Conservation (phyloP, 2,888 invertebrate genomes). For the Drosophila mettleri region DNA sequence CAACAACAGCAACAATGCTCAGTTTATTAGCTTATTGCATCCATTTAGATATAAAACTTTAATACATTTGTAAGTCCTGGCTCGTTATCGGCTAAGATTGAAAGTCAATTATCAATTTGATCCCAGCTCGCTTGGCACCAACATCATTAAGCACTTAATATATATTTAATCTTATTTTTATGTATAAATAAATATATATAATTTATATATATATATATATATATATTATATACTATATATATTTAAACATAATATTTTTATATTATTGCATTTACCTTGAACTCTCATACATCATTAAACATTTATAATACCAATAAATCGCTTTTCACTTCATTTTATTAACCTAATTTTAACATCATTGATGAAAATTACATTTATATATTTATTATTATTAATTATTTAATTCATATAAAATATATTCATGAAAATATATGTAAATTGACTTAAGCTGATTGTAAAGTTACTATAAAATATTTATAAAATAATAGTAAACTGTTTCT, state of each 20-base stretch:
- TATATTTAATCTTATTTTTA: too few relatives aligned
- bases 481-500: too few relatives aligned
- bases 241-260: neutral
- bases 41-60: constrained; percentile 2
- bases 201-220: neutral
- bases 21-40: constrained; percentile 14
- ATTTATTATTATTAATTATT: neutral
- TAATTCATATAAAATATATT: too few relatives aligned
- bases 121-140: neutral
- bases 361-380: neutral
- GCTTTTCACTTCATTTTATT: neutral
- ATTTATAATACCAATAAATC: neutral
- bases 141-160: neutral
- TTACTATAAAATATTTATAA: neutral
- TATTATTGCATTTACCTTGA: neutral
- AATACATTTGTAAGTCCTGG: neutral
- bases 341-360: too few relatives aligned
- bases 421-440: too few relatives aligned
- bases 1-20: constrained; percentile 9
- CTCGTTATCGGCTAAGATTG: neutral
- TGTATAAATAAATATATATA: neutral
- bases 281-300: neutral
- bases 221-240: neutral
- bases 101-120: constrained; percentile 1
- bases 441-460: too few relatives aligned